These are phyloP conservation scores for Arizona elegans DNA, from an alignment of 2,113 vertebrate species.

Conservation along the genomic window DNA sequence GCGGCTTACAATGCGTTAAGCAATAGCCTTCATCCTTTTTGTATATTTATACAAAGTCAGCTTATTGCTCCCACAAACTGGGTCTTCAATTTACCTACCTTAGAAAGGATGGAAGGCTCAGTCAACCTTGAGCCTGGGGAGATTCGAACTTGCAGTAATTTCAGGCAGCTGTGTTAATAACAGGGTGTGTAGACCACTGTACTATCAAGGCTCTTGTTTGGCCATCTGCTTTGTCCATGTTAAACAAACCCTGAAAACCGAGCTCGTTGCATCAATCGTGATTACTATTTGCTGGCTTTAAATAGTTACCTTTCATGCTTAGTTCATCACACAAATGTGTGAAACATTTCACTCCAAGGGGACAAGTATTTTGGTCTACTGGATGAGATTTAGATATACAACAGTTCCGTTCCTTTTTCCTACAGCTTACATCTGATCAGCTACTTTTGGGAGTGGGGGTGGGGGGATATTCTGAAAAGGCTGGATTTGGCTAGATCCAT, in stretches of 20 bases:
- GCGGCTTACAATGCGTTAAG: no score
- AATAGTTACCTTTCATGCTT: not conserved
- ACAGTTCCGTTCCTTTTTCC: not conserved
- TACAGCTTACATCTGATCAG: not conserved
- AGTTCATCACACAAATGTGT: not conserved
- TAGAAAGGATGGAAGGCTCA: no score
- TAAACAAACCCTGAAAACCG: not conserved
- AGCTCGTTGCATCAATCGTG: not conserved
- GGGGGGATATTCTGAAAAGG: not conserved
- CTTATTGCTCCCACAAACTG: no score
- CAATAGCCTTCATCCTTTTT: no score
- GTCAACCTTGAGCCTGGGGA: no score
- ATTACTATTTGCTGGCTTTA: not conserved
- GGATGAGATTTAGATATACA: not conserved
- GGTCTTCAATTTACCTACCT: no score
- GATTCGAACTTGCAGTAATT: no score
- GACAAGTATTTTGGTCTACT: not conserved
- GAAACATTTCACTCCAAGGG: not conserved
- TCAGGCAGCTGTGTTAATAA: no score
- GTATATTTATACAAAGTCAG: no score
- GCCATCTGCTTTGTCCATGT: not conserved
- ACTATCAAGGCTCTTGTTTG: no score
- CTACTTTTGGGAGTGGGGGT: not conserved
- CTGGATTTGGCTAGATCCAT: not conserved
- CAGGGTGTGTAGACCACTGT: no score